Evolutionary conservation across 2,113 vertebrate genomes (phyloP).

Genomic region (Lichenostomus cassidix): DNA sequence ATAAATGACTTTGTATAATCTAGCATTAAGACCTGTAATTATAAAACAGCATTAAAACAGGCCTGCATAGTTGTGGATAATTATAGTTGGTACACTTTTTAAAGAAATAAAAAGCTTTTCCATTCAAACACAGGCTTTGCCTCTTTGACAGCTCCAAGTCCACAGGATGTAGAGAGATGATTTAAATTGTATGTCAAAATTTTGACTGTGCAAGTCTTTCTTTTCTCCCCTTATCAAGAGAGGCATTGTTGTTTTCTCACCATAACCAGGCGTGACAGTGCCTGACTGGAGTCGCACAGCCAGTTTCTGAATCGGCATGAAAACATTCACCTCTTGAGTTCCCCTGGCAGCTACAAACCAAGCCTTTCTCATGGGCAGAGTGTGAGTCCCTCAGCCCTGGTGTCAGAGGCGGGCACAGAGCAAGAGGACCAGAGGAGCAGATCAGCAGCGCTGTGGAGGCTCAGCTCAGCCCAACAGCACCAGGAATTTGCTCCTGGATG

Average conservation of each 20-base stretch:
- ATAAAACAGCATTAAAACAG: constrained; percentile 69
- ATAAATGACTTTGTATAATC: constrained; percentile 71
- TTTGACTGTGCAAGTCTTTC: constrained; percentile 65
- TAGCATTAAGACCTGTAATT: constrained; percentile 67
- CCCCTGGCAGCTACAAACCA: constrained; percentile 38
- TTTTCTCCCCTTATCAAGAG: constrained; percentile 58
- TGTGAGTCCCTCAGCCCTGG: neutral
- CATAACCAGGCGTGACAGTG: constrained; percentile 70
- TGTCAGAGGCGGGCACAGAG: neutral
- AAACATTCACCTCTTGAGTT: constrained; percentile 59
- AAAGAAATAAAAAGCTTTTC: constrained; percentile 74
- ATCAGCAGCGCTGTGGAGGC: neutral
- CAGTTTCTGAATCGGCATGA: constrained; percentile 62
- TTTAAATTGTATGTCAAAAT: constrained; percentile 75
- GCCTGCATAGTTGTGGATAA: constrained; percentile 68
- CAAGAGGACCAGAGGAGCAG: neutral
- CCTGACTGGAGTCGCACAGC: constrained; percentile 67
- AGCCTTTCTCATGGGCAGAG: neutral
- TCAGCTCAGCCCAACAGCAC: neutral
- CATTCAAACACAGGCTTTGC: constrained; percentile 66
- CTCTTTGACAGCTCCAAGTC: constrained; percentile 75
- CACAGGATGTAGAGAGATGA: constrained; percentile 71
- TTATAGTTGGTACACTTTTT: constrained; percentile 65
- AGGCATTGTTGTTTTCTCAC: constrained; percentile 70
- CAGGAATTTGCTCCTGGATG: neutral